These are phyloP conservation scores for Sinhomidia bicolor DNA, from an alignment of 2,888 invertebrate genomes.

Conservation along the genomic window DNA sequence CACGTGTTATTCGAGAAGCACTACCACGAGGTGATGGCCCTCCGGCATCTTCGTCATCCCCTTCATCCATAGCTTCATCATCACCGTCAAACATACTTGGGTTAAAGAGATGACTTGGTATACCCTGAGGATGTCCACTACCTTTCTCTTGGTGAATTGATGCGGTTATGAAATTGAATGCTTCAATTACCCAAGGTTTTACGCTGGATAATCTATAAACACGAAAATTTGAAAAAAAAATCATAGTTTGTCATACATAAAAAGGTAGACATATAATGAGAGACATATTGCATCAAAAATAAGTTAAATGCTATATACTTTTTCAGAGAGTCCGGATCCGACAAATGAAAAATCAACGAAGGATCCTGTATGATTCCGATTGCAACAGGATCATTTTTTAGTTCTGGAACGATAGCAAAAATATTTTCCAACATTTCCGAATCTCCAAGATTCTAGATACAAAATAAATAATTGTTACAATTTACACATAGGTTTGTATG, in stretches of 20 bases:
- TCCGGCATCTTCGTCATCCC: constrained; percentile 82
- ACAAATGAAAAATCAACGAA: constrained; percentile 88
- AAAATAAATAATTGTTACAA: no score
- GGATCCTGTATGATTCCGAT: constrained; percentile 90
- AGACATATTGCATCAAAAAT: no score
- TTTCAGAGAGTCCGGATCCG: constrained; percentile 86
- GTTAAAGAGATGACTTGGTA: constrained; percentile 62
- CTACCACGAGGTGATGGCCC: constrained; percentile 61
- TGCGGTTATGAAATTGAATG: constrained; percentile 86
- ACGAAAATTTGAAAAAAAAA: constrained; percentile 10
- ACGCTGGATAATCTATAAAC: constrained; percentile 85
- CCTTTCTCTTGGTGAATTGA: constrained; percentile 82
- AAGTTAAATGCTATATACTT: constrained; percentile 81
- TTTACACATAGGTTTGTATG: no score
- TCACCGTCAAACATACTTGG: constrained; percentile 81
- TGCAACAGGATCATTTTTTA: constrained; percentile 88
- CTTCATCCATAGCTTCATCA: constrained; percentile 81
- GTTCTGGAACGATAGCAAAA: constrained; percentile 87
- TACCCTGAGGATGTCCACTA: constrained; percentile 65
- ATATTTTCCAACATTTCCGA: constrained; percentile 86
- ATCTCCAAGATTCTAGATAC: constrained; percentile 81
- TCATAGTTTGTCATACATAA: not conserved
- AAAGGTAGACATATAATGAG: no score
- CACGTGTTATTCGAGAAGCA: constrained; percentile 85
- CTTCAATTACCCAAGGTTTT: constrained; percentile 88